Evolutionary conservation across 2,113 vertebrate genomes (phyloP).

Genomic region (Antigone vipio): DNA sequence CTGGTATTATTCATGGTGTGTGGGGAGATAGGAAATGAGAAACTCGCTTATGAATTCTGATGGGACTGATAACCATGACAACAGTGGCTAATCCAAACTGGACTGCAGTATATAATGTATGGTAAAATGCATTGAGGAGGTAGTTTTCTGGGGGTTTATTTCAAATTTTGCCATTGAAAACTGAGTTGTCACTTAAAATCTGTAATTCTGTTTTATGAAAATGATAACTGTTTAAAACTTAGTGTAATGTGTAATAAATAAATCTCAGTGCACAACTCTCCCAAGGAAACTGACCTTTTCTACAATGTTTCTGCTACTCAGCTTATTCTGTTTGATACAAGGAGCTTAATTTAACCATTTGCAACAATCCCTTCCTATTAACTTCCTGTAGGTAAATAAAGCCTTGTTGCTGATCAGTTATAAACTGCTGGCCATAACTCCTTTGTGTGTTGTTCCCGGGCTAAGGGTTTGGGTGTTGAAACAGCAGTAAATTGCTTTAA

Average conservation of each 20-base stretch:
- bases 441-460: background rate
- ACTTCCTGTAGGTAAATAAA: background rate
- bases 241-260: background rate
- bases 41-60: background rate
- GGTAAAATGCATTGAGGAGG: background rate
- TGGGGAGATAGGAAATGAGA: background rate
- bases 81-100: background rate
- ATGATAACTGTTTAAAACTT: background rate
- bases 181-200: background rate
- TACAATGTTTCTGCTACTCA: background rate
- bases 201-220: background rate
- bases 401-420: background rate
- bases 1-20: background rate
- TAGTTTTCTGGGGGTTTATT: background rate
- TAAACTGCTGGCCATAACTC: background rate
- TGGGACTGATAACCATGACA: background rate
- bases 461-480: background rate
- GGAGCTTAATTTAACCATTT: background rate
- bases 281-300: background rate
- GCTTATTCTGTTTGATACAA: background rate
- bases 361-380: background rate
- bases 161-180: background rate
- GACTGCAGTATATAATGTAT: background rate
- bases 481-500: background rate
- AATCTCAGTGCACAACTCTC: background rate